Base-by-base conservation (phyloP, 2,113 vertebrate species). In the Bufo bufo region DNA sequence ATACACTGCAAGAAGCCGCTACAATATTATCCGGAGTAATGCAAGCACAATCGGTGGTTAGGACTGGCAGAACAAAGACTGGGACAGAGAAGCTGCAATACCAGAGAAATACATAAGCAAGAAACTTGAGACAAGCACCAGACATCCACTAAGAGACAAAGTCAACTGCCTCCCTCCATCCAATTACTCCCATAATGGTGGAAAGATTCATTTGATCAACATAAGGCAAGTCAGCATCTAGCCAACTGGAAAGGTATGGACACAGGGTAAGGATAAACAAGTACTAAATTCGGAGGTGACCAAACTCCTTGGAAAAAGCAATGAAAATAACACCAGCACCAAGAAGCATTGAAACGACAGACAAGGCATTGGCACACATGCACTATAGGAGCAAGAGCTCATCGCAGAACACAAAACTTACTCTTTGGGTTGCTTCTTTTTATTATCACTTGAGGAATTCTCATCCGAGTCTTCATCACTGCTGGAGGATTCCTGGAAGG, bases 401-500 rank as follows among this genome's bases (percentile, higher is more conserved):
- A 17, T 45, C 19, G 3, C 20, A 19, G 1, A 20, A 5, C 19
- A 50, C 0, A 45, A 47, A 61, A 88, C 87, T 77, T 69, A 88
- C 87, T 88, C 87, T 77, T 88, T 84, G 94, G 95, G 97, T 78
- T 96, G 97, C 91, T 96, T 97, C 90, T 95, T 96, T 91, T 95
- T 96, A 54, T 91, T 88, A 52, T 95, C 94, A 91, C 85, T 93
- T 0, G 95, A 95, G 75, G 96, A 96, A 47, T 96, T 96, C 89
- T 96, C 95, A 74, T 94, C 96, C 0, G 97, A 98, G 87, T 97
- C 96, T 90, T 98, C 47, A 5, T 75, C 97, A 89, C 96, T 98
- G 91, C 96, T 99, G 43, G 97, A 98, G 4, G 97, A 97, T 89
- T 98, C 96, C 98, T 99, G 0, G 90, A 1, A 75, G 81, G 79